Evolutionary conservation across 2,888 invertebrate species (phyloP).

Genomic region (Imbricaverruca yamaguchii): DNA sequence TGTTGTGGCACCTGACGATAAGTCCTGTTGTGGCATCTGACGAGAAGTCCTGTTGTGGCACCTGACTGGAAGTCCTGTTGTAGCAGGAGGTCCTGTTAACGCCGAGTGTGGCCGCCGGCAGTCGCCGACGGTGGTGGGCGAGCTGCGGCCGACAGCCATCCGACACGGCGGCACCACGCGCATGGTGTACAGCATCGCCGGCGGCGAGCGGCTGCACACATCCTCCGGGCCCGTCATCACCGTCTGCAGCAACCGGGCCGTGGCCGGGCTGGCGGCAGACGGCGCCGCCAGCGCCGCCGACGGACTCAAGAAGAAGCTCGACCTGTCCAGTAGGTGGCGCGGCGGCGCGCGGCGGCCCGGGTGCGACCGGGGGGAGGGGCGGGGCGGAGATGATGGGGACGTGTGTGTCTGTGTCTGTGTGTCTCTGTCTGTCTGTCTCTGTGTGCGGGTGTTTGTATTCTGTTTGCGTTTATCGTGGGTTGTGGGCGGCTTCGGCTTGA

Average conservation of each 20-base stretch:
- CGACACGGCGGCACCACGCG: slow-evolving; percentile 15
- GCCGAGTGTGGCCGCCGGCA: neutral
- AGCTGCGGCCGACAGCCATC: slow-evolving; percentile 4
- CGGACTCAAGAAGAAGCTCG: slow-evolving; percentile 9
- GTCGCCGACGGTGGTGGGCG: slow-evolving; percentile 7
- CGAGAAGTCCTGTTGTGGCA: no score
- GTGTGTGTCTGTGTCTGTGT: neutral
- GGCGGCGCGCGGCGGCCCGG: neutral
- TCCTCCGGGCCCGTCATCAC: slow-evolving; percentile 8
- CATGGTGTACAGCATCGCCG: slow-evolving; percentile 19
- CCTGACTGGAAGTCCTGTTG: no score
- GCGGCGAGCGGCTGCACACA: slow-evolving; percentile 4
- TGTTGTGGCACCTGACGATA: no score
- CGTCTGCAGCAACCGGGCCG: slow-evolving; percentile 7
- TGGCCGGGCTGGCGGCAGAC: neutral
- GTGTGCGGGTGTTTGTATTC: no score
- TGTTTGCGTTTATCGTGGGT: no score
- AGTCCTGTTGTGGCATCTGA: no score
- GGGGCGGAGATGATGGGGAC: neutral
- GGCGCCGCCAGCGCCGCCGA: neutral
- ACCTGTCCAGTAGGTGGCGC: neutral
- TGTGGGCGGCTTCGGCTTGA: no score
- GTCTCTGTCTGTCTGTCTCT: no score
- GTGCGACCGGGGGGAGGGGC: neutral
- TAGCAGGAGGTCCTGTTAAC: no score